These are phyloP conservation scores for Busseola fusca DNA, from an alignment of 2,888 invertebrate species.

Conservation along the genomic window DNA sequence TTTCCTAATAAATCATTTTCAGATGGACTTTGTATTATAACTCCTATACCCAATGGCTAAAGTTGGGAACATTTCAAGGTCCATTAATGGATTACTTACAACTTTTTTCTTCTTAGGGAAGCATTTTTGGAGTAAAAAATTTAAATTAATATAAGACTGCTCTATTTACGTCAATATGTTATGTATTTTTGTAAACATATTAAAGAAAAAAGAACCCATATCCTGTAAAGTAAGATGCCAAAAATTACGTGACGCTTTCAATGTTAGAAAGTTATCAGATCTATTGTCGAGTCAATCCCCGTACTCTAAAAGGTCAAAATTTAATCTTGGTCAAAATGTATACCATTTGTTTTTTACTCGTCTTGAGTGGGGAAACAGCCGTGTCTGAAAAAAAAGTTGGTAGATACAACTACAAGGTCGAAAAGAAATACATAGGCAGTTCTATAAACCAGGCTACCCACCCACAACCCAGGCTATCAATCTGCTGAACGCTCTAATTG, in stretches of 20 bases:
- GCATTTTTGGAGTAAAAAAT: background rate
- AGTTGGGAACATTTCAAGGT: constrained; percentile 27
- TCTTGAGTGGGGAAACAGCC: background rate
- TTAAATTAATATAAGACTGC: background rate
- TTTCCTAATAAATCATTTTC: constrained; percentile 44
- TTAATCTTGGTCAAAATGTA: background rate
- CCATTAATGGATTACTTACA: constrained; percentile 31
- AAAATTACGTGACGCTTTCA: background rate
- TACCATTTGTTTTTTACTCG: too few species aligned
- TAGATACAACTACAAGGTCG: background rate
- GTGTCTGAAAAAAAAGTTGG: background rate
- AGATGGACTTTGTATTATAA: constrained; percentile 8
- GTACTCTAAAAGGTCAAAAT: background rate
- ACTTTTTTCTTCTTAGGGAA: constrained; percentile 8
- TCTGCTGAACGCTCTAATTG: too few species aligned
- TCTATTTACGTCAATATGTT: background rate
- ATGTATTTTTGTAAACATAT: background rate
- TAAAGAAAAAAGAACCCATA: background rate
- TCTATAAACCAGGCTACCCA: too few species aligned
- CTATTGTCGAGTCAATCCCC: background rate
- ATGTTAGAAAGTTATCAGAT: background rate
- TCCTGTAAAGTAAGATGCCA: background rate
- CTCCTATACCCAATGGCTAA: constrained; percentile 4
- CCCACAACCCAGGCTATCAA: too few species aligned
- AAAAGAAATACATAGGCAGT: background rate